Conservation (phyloP, 2,113 vertebrate genomes). For the Sitta europaea region DNA sequence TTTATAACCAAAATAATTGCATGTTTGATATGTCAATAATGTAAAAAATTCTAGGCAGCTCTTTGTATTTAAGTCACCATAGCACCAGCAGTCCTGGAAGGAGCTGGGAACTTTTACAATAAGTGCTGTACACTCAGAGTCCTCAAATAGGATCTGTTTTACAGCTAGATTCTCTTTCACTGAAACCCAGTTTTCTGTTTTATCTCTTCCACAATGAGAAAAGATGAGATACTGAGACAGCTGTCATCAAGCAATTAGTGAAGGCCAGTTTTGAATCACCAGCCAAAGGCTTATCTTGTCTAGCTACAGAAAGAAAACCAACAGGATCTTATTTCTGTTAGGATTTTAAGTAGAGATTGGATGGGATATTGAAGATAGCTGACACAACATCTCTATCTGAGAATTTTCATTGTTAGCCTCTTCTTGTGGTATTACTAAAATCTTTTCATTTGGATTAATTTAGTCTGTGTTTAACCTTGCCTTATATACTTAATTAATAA, state of each 20-base stretch:
- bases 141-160: not conserved
- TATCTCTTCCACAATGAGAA: not conserved
- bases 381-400: not conserved
- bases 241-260: not conserved
- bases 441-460: not conserved
- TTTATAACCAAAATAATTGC: not conserved
- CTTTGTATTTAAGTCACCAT: constrained; percentile 35
- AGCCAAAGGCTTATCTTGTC: not conserved
- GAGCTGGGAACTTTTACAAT: not conserved
- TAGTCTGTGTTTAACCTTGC: not conserved
- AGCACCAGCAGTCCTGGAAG: not conserved
- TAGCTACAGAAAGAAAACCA: not conserved
- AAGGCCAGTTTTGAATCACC: not conserved
- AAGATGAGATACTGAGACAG: not conserved
- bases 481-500: not conserved
- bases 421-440: not conserved
- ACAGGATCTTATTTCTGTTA: not conserved
- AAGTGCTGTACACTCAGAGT: not conserved
- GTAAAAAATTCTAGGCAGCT: not conserved
- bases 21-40: not conserved
- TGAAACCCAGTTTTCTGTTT: not conserved
- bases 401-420: not conserved
- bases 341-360: not conserved
- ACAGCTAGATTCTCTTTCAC: not conserved
- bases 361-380: not conserved